Evolutionary conservation across 2,113 vertebrate species (phyloP), one percentile per base, ranked within the genome.

Genomic region (Laterallus jamaicensis): DNA sequence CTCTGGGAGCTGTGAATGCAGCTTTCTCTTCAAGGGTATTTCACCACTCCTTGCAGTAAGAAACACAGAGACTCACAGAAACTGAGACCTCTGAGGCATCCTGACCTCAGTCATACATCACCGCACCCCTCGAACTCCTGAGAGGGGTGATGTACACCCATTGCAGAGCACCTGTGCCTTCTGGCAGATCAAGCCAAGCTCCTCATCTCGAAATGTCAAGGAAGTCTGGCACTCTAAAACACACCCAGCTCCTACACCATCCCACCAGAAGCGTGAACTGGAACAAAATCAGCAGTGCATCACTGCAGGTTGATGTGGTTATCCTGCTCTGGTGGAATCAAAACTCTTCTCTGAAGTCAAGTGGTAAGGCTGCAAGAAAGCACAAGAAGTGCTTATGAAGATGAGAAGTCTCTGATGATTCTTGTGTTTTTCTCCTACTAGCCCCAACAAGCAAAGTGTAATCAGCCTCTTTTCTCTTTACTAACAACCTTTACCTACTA

Each of bases 201-300:
- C 4, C 0, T 44, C 4, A 1, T 69, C 63, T 83, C 47, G 77
- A 60, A n/a, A 28, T 40, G 40, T 19, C 1, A 1, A 56, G 54
- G 66, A n/a, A 47, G 54, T n/a, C 28, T 82, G 42, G n/a, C 42
- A 18, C 37, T 56, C 37, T 54, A 37, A 80, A 63, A 49, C n/a
- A 29, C 26, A 15, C 26, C 26, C 21, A 24, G 28, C 37, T 68
- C 63, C 4, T 0, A 67, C 22, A 42, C 32, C 3, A 2, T 37
- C n/a, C 52, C 16, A 0, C 26, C 62, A 63, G 67, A 64, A 86
- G 79, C 1, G 1, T 12, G 19, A 55, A 3, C 18, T n/a, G 40
- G 52, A 60, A 52, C 28, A 56, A 44, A 49, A 63, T 8, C 26
- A 73, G 14, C 66, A 66, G 13, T 29, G 18, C n/a, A 12, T 12